Evolutionary conservation across 2,113 vertebrate species (phyloP).

Genomic region (Pachypanchax playfairii): DNA sequence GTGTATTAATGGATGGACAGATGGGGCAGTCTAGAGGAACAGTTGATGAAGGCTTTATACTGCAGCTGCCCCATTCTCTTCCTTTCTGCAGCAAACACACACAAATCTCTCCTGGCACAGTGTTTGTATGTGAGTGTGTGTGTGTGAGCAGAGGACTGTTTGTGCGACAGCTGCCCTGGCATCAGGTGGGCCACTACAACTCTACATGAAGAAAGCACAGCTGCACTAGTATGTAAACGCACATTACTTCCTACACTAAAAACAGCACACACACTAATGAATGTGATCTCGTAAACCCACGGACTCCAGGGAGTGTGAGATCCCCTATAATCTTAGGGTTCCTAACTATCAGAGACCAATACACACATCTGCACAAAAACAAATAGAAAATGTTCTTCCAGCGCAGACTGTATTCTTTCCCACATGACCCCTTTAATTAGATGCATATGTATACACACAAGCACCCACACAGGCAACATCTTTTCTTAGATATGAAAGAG

Average conservation of each 20-base stretch:
- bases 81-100: slow-evolving; percentile 53
- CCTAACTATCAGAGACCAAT: not conserved
- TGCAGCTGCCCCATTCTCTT: slow-evolving; percentile 74
- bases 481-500: slow-evolving; percentile 22
- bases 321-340: slow-evolving; percentile 45
- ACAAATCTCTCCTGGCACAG: slow-evolving; percentile 56
- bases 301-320: slow-evolving; percentile 1
- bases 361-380: slow-evolving; percentile 24
- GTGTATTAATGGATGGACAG: slow-evolving; percentile 70
- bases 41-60: slow-evolving; percentile 74
- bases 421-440: slow-evolving; percentile 47
- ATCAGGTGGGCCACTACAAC: slow-evolving; percentile 61
- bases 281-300: slow-evolving; percentile 14
- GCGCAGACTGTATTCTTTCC: slow-evolving; percentile 19
- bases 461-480: slow-evolving; percentile 9
- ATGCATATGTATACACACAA: slow-evolving; percentile 1
- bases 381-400: slow-evolving; percentile 32
- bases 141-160: slow-evolving; percentile 14
- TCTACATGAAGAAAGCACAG: slow-evolving; percentile 55
- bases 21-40: slow-evolving; percentile 72
- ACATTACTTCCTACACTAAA: slow-evolving; percentile 34
- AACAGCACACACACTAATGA: slow-evolving; percentile 28
- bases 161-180: slow-evolving; percentile 61
- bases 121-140: slow-evolving; percentile 8
- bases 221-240: slow-evolving; percentile 58